Conservation (phyloP, 2,888 invertebrate species). For the Spilarctia lutea region DNA sequence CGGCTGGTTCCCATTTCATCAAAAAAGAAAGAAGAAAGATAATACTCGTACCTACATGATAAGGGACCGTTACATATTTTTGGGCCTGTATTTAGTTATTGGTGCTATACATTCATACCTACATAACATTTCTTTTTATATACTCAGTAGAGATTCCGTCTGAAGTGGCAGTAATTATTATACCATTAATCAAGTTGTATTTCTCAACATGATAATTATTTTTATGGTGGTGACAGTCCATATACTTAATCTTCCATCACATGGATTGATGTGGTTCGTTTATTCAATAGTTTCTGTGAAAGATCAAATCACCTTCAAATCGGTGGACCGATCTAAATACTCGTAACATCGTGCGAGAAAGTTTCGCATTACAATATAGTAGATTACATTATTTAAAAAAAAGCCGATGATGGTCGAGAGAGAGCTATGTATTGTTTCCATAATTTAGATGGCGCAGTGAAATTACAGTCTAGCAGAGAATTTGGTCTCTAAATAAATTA, state of each 20-base stretch:
- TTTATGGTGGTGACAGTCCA: no score
- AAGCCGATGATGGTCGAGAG: slow-evolving; percentile 41
- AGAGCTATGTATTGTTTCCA: slow-evolving; percentile 48
- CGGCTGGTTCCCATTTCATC: no score
- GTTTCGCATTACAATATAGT: slow-evolving; percentile 59
- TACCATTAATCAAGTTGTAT: neutral
- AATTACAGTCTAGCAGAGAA: slow-evolving; percentile 36
- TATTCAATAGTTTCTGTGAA: slow-evolving; percentile 39
- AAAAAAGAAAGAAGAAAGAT: no score
- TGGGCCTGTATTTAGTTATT: neutral
- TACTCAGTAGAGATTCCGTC: neutral
- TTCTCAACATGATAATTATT: neutral
- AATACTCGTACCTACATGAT: no score
- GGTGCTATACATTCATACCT: no score
- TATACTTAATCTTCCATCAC: no score
- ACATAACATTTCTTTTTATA: neutral
- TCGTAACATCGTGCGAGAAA: slow-evolving; percentile 66
- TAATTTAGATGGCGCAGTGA: slow-evolving; percentile 29
- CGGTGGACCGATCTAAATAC: slow-evolving; percentile 59
- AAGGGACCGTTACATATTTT: neutral
- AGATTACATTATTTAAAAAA: slow-evolving; percentile 55
- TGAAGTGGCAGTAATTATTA: neutral
- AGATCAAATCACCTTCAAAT: slow-evolving; percentile 52
- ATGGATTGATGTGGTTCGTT: slow-evolving; percentile 22
- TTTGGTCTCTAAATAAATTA: slow-evolving; percentile 32